A percentile compares a stretch with the other conserved stretches of the same genome.
Conservation (phyloP, 30 jellyfish, hydroid and myxozoan species). For the Turritopsis rubra region DNA sequence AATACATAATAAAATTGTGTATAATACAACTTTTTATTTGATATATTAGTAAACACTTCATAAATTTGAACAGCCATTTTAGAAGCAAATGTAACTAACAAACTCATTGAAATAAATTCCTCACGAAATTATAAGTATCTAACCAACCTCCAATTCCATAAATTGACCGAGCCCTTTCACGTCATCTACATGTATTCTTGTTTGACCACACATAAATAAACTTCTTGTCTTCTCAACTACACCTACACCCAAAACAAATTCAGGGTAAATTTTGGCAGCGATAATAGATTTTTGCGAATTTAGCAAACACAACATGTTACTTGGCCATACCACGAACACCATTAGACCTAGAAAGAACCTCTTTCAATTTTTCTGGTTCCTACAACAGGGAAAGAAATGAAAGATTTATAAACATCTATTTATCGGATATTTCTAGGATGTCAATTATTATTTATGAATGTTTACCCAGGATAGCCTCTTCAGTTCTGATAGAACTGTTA, state of each 20-base stretch:
- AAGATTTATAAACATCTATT: not conserved
- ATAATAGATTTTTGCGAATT: not conserved
- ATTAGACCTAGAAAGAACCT: not conserved
- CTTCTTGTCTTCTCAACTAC: conserved; percentile 15
- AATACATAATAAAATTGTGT: no score
- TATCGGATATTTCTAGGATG: no score
- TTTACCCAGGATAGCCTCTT: no score
- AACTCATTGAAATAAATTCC: no score
- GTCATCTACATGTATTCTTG: conserved; percentile 26
- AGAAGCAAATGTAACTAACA: no score
- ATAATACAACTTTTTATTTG: no score
- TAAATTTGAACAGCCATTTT: no score
- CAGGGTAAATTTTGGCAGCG: not conserved
- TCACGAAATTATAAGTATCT: no score
- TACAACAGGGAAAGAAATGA: not conserved
- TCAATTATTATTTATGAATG: no score
- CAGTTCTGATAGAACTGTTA: no score
- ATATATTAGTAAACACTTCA: no score
- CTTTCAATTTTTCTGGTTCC: conserved; percentile 1
- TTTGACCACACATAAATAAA: conserved; percentile 21
- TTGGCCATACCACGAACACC: not conserved
- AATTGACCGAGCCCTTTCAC: conserved; percentile 27
- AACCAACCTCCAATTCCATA: conserved; percentile 16
- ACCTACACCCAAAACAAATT: not conserved
- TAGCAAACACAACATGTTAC: not conserved